Evolutionary conservation across 1,140 invertebrate genomes (phyloP), one percentile per base, ranked within the genome.

Genomic region (Drosophila tropicalis): DNA sequence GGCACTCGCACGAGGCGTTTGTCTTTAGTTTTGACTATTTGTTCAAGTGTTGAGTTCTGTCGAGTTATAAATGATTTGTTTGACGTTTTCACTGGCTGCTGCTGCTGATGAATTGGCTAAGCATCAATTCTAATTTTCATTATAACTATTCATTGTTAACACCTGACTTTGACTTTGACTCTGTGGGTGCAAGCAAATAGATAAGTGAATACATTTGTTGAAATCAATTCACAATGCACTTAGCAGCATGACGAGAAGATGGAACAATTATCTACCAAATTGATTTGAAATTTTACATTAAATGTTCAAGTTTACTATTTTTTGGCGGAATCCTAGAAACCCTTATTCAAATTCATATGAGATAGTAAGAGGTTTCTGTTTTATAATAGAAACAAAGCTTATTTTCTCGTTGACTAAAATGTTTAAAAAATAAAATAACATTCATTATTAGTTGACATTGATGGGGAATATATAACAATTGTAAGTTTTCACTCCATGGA

Each of bases 11-110:
- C 15, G 51, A 12, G 12, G 4, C 44, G 44, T 57, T 34, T 36
- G 56, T 17, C 44, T 40, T n/a, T 55, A 70, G 32, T 22, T 57
- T 41, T 34, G 12, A 51, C 22, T 70, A 29, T 71, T 74, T 74
- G 25, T n/a, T 29, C 32, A 60, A 44, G 25, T 66, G 56, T 29
- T 1, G 29, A 29, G 29, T 72, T 71, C 62, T 63, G 25, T 22
- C 22, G 62, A 60, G 10, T 62, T 70, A 57, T 75, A 47, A 19
- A 54, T 56, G 70, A 66, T 73, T 84, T 80, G 58, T 63, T 63
- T 61, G 68, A 71, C 44, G 64, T 69, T 79, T 64, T 39, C 67
- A 54, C 34, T 54, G 64, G 51, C 67, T 71, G 51, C 39, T 64
- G 51, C 34, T 15, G 61, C 76, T 81, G 87, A 5, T 22, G 17